phyloP scores from a whole-genome alignment of 2,888 invertebrate genomes.

The Prenolepis imparis region DNA sequence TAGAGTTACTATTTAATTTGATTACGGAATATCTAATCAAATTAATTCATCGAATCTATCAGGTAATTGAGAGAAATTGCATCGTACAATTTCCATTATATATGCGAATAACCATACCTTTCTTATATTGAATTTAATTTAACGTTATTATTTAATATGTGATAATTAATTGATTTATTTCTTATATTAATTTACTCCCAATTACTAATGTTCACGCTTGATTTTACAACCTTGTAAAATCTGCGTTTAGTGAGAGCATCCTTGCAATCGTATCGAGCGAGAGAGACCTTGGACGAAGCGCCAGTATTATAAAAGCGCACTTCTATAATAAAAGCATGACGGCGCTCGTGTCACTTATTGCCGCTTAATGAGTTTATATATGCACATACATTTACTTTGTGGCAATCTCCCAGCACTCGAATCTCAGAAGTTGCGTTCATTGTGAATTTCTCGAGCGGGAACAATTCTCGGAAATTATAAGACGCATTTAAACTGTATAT shows the following conservation, averaged over 20 bases:
- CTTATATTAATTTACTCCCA: conserved; percentile 10
- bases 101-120: neutral
- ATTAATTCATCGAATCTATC: neutral
- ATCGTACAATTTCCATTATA: conserved; percentile 2
- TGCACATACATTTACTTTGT: conserved; percentile 29
- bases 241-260: neutral
- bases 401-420: conserved; percentile 26
- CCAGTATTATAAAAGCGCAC: neutral
- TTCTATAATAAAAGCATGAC: conserved; percentile 47
- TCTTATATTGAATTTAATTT: conserved; percentile 26
- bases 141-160: neutral
- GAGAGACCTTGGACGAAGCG: conserved; percentile 35
- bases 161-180: conserved; percentile 21
- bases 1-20: neutral
- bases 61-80: conserved; percentile 29
- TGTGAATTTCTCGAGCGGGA: conserved; percentile 15
- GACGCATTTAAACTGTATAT: neutral
- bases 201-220: conserved; percentile 32
- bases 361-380: neutral
- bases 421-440: conserved; percentile 38
- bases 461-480: neutral
- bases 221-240: conserved; percentile 19
- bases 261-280: conserved; percentile 9
- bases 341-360: conserved; percentile 11
- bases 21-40: neutral